Base-by-base conservation (phyloP, 2,888 invertebrate genomes). In the Invenusta paracnida region DNA sequence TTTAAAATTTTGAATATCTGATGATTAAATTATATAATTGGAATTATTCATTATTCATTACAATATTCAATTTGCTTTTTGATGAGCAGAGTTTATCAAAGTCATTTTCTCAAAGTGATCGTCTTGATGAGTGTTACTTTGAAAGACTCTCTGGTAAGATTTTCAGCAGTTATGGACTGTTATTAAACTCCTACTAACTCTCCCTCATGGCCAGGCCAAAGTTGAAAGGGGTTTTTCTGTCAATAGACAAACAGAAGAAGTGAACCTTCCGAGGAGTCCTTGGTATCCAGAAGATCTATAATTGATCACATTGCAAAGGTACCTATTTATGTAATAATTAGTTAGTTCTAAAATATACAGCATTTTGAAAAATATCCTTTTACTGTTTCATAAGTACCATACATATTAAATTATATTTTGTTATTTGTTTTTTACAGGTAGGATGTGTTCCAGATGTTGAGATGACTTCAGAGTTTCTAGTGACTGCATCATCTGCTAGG, bases 371-470 rank as follows among this genome's bases (percentile, higher is more conserved):
- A 48, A 48, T 48, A 48, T 48, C 17, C 5, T 48, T 48, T 48
- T 48, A 48, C 48, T 48, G 48, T 48, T 48, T 48, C 48, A 48
- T 48, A 48, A 48, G 48, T 48, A 48, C 5, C 48, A 48, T 48
- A 48, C 48, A 48, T 48, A 48, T 17, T 48, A 48, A 48, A 48
- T 48, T 48, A 48, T 48, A 48, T 48, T 48, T 48, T 48, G 48
- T 48, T 48, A 48, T 48, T 48, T 48, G 48, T 48, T 48, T 73
- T 73, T 73, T 73, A 73, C 73, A 73, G 23, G 73, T 73, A 73
- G 73, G 73, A 73, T n/a, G 73, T 73, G 73, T 73, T 73, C 73
- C 73, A 73, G 73, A 73, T 73, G 73, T 73, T 73, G 73, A 73
- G 73, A 73, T 5, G 73, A 73, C 73, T 73, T 73, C 73, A 73